A percentile compares a stretch with the other conserved stretches of the same genome.
Evolutionary conservation across 64 coral and sea anemone genomes (phyloP).

Genomic region (Porites lutea): DNA sequence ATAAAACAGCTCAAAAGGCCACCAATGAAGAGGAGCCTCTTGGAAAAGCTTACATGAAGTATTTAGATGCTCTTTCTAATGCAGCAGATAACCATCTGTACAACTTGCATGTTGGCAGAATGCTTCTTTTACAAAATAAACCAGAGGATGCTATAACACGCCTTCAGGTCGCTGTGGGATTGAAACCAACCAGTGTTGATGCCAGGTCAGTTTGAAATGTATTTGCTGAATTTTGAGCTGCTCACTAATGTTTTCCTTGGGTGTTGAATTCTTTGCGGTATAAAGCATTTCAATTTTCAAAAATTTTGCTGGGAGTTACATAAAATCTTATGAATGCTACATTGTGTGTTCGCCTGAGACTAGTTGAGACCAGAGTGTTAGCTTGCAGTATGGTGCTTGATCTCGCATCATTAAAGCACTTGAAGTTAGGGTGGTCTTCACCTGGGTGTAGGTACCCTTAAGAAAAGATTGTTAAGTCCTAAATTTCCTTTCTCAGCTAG

Average conservation of each 20-base stretch:
- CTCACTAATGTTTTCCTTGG: too few species aligned
- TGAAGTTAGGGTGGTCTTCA: too few species aligned
- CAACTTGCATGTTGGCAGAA: constrained; percentile 90
- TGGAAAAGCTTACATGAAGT: constrained; percentile 96
- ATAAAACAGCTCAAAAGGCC: constrained; percentile 76
- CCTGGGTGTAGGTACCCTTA: too few species aligned
- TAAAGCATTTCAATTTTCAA: too few species aligned
- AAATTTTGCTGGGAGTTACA: too few species aligned
- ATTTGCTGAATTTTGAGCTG: neutral
- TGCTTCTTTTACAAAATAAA: constrained; percentile 93
- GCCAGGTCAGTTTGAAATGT: constrained; percentile 68
- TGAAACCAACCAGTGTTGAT: constrained; percentile 86
- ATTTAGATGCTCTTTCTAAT: constrained; percentile 82
- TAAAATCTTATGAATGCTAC: too few species aligned
- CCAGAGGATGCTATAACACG: constrained; percentile 78
- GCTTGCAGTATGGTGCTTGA: neutral
- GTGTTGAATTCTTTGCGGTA: too few species aligned
- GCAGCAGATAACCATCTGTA: constrained; percentile 88
- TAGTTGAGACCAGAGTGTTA: too few species aligned
- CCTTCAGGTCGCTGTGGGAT: constrained; percentile 80
- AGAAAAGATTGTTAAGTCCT: too few species aligned
- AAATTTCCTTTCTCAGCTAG: neutral
- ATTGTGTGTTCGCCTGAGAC: too few species aligned
- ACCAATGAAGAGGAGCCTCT: constrained; percentile 82
- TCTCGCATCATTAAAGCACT: too few species aligned